Conservation (phyloP, 2,888 invertebrate species). For the Bunonema sp. region DNA sequence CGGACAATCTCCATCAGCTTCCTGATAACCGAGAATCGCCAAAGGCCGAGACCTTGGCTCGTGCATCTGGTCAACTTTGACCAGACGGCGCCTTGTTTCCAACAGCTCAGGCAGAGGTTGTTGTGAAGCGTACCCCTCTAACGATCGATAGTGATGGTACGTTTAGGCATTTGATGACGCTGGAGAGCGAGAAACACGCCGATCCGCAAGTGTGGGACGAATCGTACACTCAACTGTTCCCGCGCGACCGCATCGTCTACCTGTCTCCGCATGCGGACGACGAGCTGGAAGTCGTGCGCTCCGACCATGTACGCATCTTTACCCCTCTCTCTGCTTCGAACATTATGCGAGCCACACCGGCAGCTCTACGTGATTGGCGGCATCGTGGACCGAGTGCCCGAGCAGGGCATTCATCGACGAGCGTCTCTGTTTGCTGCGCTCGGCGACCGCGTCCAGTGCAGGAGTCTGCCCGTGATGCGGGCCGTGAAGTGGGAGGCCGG, state of each 20-base stretch:
- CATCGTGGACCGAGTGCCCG: constrained; percentile 35
- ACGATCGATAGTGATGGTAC: background rate
- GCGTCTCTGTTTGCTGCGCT: constrained; percentile 27
- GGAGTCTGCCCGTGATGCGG: constrained; percentile 17
- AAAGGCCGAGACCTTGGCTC: too few species aligned
- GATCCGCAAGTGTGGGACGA: constrained; percentile 5
- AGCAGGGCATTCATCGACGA: constrained; percentile 17
- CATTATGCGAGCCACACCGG: too few species aligned
- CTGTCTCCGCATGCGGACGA: constrained; percentile 34
- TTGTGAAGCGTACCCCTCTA: too few species aligned
- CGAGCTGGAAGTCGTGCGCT: constrained; percentile 11
- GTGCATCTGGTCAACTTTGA: constrained; percentile 26
- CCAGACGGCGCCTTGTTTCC: background rate
- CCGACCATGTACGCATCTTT: constrained; percentile 2
- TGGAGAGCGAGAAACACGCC: background rate
- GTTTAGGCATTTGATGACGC: constrained; percentile 6
- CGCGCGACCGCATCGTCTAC: constrained; percentile 14
- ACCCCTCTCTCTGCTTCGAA: constrained; percentile 4
- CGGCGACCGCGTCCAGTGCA: constrained; percentile 15
- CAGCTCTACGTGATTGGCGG: constrained; percentile 33
- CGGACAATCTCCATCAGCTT: too few species aligned
- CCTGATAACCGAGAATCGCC: too few species aligned
- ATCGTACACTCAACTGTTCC: constrained; percentile 16
- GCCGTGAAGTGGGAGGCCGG: constrained; percentile 11
- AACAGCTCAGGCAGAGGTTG: constrained; percentile 1